Evolutionary conservation across 2,797 vertebrate genomes (phyloP).

Genomic region (Novumbra hubbsi): DNA sequence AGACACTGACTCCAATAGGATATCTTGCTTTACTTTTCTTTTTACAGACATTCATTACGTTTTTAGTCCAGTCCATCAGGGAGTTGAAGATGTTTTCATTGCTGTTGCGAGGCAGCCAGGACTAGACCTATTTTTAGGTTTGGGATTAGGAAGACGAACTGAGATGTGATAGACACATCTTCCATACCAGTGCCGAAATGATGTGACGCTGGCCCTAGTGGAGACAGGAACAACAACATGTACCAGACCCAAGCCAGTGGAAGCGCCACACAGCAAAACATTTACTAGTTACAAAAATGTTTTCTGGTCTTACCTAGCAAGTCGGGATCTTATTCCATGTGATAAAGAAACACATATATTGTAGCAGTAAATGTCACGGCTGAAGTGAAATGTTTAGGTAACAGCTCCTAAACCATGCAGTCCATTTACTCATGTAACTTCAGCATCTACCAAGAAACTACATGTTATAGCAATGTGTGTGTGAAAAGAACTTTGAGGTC

Average conservation of each 20-base stretch:
- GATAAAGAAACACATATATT: neutral
- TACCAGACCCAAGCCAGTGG: neutral
- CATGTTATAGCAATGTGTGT: no score
- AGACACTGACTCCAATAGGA: neutral
- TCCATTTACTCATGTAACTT: no score
- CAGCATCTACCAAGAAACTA: no score
- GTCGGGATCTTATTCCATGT: neutral
- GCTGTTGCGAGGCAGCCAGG: neutral
- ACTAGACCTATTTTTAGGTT: slow-evolving; percentile 33
- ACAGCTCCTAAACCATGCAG: no score
- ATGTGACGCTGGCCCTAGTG: slow-evolving; percentile 35
- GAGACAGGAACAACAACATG: slow-evolving; percentile 16
- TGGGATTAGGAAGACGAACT: slow-evolving; percentile 43
- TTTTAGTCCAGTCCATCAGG: neutral
- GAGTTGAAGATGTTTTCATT: neutral
- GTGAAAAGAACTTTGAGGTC: no score
- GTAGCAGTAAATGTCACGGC: no score
- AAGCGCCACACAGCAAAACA: neutral
- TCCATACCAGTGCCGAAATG: neutral
- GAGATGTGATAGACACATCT: neutral
- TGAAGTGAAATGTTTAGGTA: no score
- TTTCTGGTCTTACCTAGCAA: neutral
- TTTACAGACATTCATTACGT: no score
- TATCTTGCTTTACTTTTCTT: neutral
- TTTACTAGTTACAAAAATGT: neutral